Percentiles rank a stretch among this genome's conserved stretches.
These are phyloP conservation scores for Arctocebus calabarensis DNA, from an alignment of 2,797 vertebrate species.

Conservation along the genomic window DNA sequence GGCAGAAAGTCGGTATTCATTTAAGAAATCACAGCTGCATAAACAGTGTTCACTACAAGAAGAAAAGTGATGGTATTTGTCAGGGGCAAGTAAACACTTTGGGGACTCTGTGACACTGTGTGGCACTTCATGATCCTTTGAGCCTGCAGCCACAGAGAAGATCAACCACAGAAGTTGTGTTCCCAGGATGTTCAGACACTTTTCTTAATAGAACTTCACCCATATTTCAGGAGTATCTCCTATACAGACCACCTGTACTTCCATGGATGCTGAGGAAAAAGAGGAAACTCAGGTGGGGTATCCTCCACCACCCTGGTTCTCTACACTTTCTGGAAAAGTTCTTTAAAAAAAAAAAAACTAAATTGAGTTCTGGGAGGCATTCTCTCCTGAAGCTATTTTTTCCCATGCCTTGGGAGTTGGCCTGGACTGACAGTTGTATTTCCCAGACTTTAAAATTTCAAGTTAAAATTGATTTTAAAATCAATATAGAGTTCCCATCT, in stretches of 20 bases:
- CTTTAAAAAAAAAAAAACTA: neutral
- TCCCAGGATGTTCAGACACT: neutral
- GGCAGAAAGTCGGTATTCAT: constrained; percentile 52
- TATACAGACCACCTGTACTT: neutral
- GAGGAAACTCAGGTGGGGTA: neutral
- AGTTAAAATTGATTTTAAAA: constrained; percentile 40
- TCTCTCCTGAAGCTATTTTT: neutral
- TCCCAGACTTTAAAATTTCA: constrained; percentile 27
- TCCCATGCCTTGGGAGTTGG: neutral
- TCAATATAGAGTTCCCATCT: neutral
- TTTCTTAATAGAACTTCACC: neutral
- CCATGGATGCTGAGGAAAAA: neutral
- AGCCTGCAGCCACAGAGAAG: neutral
- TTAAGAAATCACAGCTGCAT: constrained; percentile 73
- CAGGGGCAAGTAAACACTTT: constrained; percentile 45
- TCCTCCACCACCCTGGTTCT: neutral
- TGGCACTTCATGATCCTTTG: neutral
- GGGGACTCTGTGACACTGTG: neutral
- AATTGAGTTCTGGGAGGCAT: neutral
- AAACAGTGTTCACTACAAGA: constrained; percentile 67
- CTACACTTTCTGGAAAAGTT: constrained; percentile 20
- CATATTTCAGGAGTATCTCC: neutral
- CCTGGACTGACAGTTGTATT: neutral
- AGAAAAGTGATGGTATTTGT: constrained; percentile 53
- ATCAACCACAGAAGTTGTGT: neutral